A percentile compares a stretch with the other conserved stretches of the same genome.
These are phyloP conservation scores for Plutella xylostella DNA, from an alignment of 2,888 invertebrate species.

Conservation along the genomic window DNA sequence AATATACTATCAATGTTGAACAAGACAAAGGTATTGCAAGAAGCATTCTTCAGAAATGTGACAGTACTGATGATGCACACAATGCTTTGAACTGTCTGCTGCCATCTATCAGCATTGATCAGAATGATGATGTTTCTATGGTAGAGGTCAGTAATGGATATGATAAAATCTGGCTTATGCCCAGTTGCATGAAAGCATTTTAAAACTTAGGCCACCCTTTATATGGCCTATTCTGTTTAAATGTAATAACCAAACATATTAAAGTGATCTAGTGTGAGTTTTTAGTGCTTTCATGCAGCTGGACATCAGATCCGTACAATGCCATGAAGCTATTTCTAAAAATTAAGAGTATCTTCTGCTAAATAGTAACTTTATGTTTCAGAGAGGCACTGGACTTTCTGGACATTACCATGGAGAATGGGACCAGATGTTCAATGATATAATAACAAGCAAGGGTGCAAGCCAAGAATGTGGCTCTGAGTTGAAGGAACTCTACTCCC, in stretches of 20 bases:
- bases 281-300: neutral
- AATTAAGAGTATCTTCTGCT: too few relatives aligned
- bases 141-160: conserved; percentile 35
- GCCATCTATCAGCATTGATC: conserved; percentile 50
- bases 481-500: conserved; percentile 56
- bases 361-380: conserved; percentile 19
- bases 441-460: conserved; percentile 42
- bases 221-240: too few relatives aligned
- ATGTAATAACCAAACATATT: too few relatives aligned
- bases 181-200: too few relatives aligned
- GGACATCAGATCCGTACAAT: too few relatives aligned
- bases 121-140: conserved; percentile 47
- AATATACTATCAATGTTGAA: conserved; percentile 49
- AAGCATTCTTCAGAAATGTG: neutral
- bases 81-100: conserved; percentile 55
- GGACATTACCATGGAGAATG: conserved; percentile 55
- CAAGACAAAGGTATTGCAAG: conserved; percentile 32
- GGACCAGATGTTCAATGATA: conserved; percentile 63
- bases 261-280: too few relatives aligned
- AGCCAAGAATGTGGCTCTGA: conserved; percentile 52
- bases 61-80: conserved; percentile 23
- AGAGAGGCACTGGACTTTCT: conserved; percentile 37
- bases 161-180: too few relatives aligned
- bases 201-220: too few relatives aligned
- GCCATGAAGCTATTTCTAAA: too few relatives aligned